Base-by-base conservation (phyloP, 37 sponge, comb jelly and placozoan species). In the Petrosia ficiformis region DNA sequence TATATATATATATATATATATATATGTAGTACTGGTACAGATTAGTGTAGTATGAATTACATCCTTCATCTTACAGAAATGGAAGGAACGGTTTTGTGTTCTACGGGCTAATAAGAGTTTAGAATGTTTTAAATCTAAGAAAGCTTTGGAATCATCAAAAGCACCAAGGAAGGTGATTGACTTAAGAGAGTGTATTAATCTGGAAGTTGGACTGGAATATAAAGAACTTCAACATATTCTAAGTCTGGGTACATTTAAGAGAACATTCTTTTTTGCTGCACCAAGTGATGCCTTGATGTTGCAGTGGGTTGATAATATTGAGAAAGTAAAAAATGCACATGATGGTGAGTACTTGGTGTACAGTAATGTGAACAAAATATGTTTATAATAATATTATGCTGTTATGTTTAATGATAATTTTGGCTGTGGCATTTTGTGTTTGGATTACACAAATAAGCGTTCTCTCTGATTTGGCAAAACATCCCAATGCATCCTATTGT, bases 141-240 rank as follows among this genome's bases (percentile, higher is more conserved):
- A 69, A 28, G 76, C 80, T 5, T 76, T 79, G 1, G 61, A 59
- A 0, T 42, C 81, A 3, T 39, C 57, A 66, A 89, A 89, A 35
- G 2, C 77, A 21, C 86, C 85, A 19, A 57, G 82, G 32, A 65
- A 81, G 37, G 78, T 76, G n/a, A 76, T 90, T 25, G 90, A 90
- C 56, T 68, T 90, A 11, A 68, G 90, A 1, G 82, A 81, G 38
- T 90, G 90, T 78, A 84, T 84, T 60, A 76, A 64, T 61, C 68
- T 90, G 10, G 86, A 90, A 66, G 42, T 90, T 39, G 90, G 90
- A 4, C 70, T 90, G 74, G 81, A 84, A 68, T 84, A 85, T 70
- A 76, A 77, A 42, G 72, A 81, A 19, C 57, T 71, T 29, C 65
- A 81, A 14, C 77, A 81, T 43, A 70, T 90, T 1, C 36, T 90